Percentiles rank a stretch among this genome's conserved stretches.
These are phyloP conservation scores for Cephus spinipes DNA, from an alignment of 2,888 invertebrate genomes.

Conservation along the genomic window DNA sequence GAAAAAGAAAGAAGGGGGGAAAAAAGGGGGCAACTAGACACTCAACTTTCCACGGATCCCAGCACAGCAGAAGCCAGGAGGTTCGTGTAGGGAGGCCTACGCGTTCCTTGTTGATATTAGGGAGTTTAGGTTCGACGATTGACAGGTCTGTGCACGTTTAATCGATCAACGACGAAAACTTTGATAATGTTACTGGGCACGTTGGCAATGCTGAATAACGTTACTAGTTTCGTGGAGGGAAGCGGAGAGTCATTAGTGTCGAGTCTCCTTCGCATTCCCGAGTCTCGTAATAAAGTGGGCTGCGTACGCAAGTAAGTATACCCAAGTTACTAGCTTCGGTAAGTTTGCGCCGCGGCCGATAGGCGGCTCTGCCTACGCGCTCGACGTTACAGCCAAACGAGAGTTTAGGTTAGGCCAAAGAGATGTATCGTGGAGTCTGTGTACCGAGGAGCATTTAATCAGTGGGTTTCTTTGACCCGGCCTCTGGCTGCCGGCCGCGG, in stretches of 20 bases:
- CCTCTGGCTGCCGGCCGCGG: constrained; percentile 23
- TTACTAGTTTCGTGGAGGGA: not conserved
- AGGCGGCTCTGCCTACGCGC: not conserved
- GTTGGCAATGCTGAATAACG: not conserved
- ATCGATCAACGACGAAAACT: not conserved
- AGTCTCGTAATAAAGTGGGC: constrained; percentile 33
- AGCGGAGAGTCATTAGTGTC: constrained; percentile 31
- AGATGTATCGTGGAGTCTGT: constrained; percentile 1
- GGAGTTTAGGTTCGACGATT: not conserved
- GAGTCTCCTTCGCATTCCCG: constrained; percentile 32
- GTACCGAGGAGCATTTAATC: constrained; percentile 24
- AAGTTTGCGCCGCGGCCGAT: not conserved
- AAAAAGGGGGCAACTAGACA: not conserved
- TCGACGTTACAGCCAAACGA: constrained; percentile 25
- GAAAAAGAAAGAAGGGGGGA: not conserved
- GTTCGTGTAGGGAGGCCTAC: not conserved
- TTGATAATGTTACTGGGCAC: not conserved
- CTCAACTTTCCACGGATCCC: not conserved
- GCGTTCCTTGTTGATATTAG: not conserved
- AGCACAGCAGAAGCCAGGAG: not conserved
- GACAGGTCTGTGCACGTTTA: not conserved
- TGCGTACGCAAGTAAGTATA: not conserved
- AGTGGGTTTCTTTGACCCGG: constrained; percentile 25
- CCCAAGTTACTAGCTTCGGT: not conserved
- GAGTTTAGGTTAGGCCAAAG: constrained; percentile 4